These are phyloP conservation scores for Phylloscopus trochiloides DNA, from an alignment of 2,113 vertebrate species.

Conservation along the genomic window DNA sequence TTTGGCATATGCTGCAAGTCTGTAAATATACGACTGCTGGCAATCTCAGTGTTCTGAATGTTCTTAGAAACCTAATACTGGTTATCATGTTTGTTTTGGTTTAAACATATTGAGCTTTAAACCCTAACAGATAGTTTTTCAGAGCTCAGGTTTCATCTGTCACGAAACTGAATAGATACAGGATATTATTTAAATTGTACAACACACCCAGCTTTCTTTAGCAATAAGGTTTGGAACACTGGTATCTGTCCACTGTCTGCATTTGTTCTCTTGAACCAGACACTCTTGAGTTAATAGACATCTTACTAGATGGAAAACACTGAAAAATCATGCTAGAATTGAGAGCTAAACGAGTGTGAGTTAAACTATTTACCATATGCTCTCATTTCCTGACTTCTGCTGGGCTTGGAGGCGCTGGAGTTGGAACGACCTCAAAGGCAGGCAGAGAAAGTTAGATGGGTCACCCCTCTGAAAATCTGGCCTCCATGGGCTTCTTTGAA, in stretches of 20 bases:
- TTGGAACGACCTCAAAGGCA: neutral
- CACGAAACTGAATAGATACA: neutral
- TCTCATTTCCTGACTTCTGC: constrained; percentile 61
- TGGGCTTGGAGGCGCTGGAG: neutral
- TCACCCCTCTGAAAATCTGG: neutral
- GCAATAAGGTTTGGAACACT: neutral
- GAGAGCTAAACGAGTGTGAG: neutral
- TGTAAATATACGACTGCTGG: neutral
- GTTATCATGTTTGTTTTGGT: neutral
- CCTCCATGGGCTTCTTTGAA: constrained; percentile 3
- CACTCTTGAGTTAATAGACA: neutral
- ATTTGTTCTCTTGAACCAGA: neutral
- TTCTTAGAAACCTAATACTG: neutral
- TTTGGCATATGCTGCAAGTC: neutral
- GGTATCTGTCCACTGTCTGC: neutral
- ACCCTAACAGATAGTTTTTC: neutral
- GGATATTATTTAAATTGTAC: neutral
- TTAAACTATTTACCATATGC: constrained; percentile 57
- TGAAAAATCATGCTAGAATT: neutral
- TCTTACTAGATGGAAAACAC: neutral
- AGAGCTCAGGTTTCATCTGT: neutral
- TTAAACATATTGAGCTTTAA: neutral
- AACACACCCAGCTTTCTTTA: neutral
- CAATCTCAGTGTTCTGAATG: neutral
- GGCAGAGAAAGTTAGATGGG: neutral